Conservation (phyloP, 1,140 invertebrate genomes). For the Lethrus apterus region DNA sequence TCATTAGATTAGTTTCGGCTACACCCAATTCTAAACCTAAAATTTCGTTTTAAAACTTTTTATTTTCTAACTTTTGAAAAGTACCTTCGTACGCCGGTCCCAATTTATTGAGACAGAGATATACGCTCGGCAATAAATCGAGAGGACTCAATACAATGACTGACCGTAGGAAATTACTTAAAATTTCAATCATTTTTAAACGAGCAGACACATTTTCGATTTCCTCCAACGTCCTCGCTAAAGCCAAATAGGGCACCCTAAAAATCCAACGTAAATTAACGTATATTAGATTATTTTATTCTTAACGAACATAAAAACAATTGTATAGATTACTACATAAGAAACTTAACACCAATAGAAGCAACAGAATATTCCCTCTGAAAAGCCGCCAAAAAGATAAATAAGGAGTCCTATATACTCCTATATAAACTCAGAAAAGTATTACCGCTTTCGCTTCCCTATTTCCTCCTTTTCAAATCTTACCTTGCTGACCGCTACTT, state of each 20-base stretch:
- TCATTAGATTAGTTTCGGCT: slow-evolving; percentile 89
- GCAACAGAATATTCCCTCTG: too few species aligned
- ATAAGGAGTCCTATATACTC: too few species aligned
- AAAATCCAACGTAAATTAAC: slow-evolving; percentile 27
- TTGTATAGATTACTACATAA: too few species aligned
- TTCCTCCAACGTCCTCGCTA: slow-evolving; percentile 82
- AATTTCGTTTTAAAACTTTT: slow-evolving; percentile 14
- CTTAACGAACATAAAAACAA: too few species aligned
- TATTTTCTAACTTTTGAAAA: slow-evolving; percentile 14
- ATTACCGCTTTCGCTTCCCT: too few species aligned
- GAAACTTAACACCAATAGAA: too few species aligned
- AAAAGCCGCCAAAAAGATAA: too few species aligned
- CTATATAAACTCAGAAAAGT: too few species aligned
- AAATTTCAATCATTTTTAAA: slow-evolving; percentile 89
- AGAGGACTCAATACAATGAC: slow-evolving; percentile 80
- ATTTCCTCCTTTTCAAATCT: too few species aligned
- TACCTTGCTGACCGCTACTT: too few species aligned
- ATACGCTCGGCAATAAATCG: slow-evolving; percentile 85
- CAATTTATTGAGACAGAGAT: slow-evolving; percentile 91
- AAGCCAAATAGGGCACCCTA: slow-evolving; percentile 87
- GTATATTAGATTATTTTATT: too few species aligned
- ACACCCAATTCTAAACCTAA: slow-evolving; percentile 57
- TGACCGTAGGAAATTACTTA: slow-evolving; percentile 91
- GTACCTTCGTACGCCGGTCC: slow-evolving; percentile 87
- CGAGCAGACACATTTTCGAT: slow-evolving; percentile 86